phyloP scores from a whole-genome alignment of 2,113 vertebrate genomes.

The Neomonachus schauinslandi region DNA sequence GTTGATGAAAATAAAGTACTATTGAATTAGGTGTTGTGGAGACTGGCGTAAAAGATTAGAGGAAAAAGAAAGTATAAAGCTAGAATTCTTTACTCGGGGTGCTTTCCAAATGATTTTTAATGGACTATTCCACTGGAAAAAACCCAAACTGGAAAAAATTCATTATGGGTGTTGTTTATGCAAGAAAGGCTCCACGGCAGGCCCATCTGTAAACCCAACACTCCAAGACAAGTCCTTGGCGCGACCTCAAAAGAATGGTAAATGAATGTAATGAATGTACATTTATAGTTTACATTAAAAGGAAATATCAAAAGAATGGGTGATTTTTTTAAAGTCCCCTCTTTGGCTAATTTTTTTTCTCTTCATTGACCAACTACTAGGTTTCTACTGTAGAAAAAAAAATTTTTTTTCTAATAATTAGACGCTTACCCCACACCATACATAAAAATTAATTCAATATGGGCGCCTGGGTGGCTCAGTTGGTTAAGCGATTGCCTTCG shows the following conservation, averaged over 20 bases:
- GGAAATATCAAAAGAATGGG: background rate
- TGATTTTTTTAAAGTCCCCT: background rate
- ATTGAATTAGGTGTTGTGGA: background rate
- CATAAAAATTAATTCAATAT: background rate
- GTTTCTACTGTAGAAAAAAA: background rate
- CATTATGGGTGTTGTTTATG: background rate
- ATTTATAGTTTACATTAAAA: background rate
- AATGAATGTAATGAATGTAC: conserved; percentile 3
- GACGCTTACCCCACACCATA: background rate
- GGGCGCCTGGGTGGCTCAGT: no score
- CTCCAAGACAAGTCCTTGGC: background rate
- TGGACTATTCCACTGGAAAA: background rate
- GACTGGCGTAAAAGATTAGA: background rate
- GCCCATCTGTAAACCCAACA: background rate
- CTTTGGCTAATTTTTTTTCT: background rate
- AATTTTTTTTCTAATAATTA: background rate
- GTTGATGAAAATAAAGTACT: conserved; percentile 12
- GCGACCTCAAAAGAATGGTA: background rate
- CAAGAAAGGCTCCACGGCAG: background rate
- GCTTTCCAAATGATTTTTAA: conserved; percentile 2
- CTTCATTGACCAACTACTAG: background rate
- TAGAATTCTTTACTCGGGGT: background rate
- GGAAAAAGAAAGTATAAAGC: background rate
- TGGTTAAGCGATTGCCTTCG: no score
- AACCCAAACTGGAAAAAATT: background rate